Evolutionary conservation across 2,888 invertebrate genomes (phyloP), one percentile per base, ranked within the genome.

Genomic region (Aphidoletes aphidimyza): DNA sequence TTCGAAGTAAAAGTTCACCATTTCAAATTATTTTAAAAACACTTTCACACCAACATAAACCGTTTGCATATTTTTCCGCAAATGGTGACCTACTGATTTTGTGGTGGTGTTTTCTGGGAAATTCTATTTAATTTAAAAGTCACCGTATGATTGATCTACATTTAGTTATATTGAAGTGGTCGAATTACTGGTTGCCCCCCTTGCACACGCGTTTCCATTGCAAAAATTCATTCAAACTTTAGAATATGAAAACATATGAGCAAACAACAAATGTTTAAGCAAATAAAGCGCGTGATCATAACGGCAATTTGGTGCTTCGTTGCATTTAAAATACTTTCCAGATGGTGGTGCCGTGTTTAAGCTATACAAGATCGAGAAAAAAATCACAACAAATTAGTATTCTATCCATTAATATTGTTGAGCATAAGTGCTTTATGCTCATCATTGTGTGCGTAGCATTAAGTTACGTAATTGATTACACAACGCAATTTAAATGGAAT

Each of bases 291-390:
- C 69, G 69, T 69, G 69, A 69, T 69, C 69, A 69, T 69, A 30
- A 69, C 69, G 69, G 69, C 69, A 69, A 69, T 30, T 69, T 54
- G 54, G 2, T 54, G 54, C 54, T 19, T 54, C 54, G 26, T 69
- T 30, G 30, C 5, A 30, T 14, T 3, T 30, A 30, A 42, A 30
- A 69, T 69, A 14, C 8, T 30, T 69, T 69, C 17, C 69, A 30
- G 26, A 14, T 69, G 30, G 14, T 69, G 14, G 69, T 30, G 69
- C 34, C 22, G 11, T n/a, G n/a, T n/a, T n/a, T n/a, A n/a, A n/a
- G n/a, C n/a, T n/a, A n/a, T n/a, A n/a, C n/a, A n/a, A n/a, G n/a
- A n/a, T n/a, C n/a, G n/a, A n/a, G n/a, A n/a, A n/a, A n/a, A n/a
- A n/a, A n/a, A n/a, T n/a, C n/a, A 30, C 34, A 54, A n/a, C 3